phyloP scores from a whole-genome alignment of 37 sponge, comb jelly and placozoan genomes.

The Oopsacas minuta region DNA sequence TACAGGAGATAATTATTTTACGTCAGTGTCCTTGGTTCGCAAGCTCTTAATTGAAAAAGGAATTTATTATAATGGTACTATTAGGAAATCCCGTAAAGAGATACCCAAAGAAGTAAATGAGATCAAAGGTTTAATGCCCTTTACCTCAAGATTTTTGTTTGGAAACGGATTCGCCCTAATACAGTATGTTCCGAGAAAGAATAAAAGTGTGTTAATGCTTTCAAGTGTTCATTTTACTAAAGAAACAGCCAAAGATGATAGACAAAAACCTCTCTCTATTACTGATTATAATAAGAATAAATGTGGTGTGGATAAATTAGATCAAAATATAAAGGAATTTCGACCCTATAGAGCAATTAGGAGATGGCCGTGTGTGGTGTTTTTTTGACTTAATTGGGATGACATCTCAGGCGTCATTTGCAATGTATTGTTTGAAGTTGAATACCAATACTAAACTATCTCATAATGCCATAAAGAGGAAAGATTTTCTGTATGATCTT shows the following conservation, averaged over 20 bases:
- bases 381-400: not conserved
- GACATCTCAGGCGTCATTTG: not conserved
- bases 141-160: not conserved
- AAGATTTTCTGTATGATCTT: not conserved
- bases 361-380: conserved; percentile 1
- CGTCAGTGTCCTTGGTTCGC: not conserved
- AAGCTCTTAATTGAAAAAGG: not conserved
- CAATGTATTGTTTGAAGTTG: not conserved
- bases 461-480: not conserved
- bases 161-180: not conserved
- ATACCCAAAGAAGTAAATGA: not conserved
- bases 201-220: not conserved
- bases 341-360: not conserved
- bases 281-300: not conserved
- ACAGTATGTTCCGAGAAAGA: not conserved
- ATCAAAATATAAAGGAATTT: not conserved
- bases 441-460: not conserved
- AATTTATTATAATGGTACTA: not conserved
- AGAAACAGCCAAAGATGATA: not conserved
- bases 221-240: not conserved
- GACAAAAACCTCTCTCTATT: not conserved
- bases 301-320: not conserved
- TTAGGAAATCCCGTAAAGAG: not conserved
- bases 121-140: not conserved
- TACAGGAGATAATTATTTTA: not conserved